Evolutionary conservation across 2,113 vertebrate genomes (phyloP).

Genomic region (Poecilia latipinna): DNA sequence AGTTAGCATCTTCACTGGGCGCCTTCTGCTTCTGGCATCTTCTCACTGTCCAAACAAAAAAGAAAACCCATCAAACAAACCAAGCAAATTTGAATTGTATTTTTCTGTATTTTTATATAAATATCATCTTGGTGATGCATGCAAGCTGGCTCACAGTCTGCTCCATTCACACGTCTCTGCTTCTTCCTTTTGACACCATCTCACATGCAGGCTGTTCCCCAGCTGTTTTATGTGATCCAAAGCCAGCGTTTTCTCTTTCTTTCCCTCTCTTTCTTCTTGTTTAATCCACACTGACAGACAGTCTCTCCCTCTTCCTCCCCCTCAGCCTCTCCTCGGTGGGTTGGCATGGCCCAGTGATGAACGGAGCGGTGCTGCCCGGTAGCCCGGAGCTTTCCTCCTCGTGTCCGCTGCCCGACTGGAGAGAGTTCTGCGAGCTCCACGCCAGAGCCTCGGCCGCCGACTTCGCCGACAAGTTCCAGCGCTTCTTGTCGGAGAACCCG

Average conservation of each 20-base stretch:
- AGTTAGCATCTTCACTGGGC: no score
- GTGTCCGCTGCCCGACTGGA: conserved; percentile 93
- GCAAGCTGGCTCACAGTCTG: conserved; percentile 3
- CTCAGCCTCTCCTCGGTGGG: conserved; percentile 75
- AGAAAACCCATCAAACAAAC: no score
- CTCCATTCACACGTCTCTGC: neutral
- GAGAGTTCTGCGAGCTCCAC: conserved; percentile 97
- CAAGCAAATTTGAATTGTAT: no score
- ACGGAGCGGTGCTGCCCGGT: conserved; percentile 87
- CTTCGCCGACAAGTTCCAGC: conserved; percentile 94
- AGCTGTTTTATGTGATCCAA: conserved; percentile 5
- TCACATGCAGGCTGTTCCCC: neutral
- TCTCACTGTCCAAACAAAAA: no score
- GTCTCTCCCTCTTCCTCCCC: conserved; percentile 29
- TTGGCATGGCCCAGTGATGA: conserved; percentile 98
- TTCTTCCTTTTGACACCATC: conserved; percentile 2
- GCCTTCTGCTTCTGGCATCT: no score
- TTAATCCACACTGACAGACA: conserved; percentile 18
- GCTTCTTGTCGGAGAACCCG: conserved; percentile 93
- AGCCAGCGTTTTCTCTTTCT: neutral
- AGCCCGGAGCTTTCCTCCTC: conserved; percentile 87
- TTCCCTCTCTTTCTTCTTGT: neutral
- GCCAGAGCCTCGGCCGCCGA: conserved; percentile 91
- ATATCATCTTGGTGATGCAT: no score
- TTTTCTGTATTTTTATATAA: no score